Base-by-base conservation (phyloP, 2,888 invertebrate species). In the Drosophila pegasa region DNA sequence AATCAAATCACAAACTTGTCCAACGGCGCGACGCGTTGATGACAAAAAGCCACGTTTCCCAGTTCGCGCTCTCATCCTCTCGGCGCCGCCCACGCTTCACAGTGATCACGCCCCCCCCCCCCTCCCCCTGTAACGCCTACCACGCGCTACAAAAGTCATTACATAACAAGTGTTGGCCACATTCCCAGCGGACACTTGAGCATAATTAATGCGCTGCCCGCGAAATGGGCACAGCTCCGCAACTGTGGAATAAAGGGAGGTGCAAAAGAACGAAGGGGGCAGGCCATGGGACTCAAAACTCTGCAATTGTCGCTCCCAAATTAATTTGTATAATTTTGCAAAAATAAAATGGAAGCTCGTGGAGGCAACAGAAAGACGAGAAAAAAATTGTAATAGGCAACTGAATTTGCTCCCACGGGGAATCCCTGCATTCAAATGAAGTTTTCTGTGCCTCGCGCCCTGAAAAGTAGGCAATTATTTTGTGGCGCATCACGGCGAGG, bases 141-240 rank as follows among this genome's bases (percentile, higher is more conserved):
- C 61, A 43, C 20, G 45, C 20, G 38, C 59, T 74, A 79, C 87
- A 87, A 88, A 88, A 88, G 85, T 85, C 87, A 85, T 88, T 88
- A 87, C 77, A 81, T 75, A 77, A 81, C 85, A 85, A 87, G 85
- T 88, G 87, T 87, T 84, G 88, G 85, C 85, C 85, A 87, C 85
- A 84, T 88, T 88, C 85, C 85, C 85, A 88, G 62, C 73, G 85
- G 85, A 88, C 88, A 87, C 85, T 85, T 85, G 82, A 88, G 85
- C 85, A 88, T 85, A 88, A 85, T 85, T 85, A 85, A 88, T 85
- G 87, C 70, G 69, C 65, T 72, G 87, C 83, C 71, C 75, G 60
- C 76, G 75, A 60, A 76, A 58, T 64, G 70, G 74, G 78, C 74
- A 62, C 78, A 63, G 45, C 41, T 27, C 35, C 41, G 35, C 35